These are phyloP conservation scores for Drosophila histrio DNA, from an alignment of 2,888 invertebrate species.

Conservation along the genomic window DNA sequence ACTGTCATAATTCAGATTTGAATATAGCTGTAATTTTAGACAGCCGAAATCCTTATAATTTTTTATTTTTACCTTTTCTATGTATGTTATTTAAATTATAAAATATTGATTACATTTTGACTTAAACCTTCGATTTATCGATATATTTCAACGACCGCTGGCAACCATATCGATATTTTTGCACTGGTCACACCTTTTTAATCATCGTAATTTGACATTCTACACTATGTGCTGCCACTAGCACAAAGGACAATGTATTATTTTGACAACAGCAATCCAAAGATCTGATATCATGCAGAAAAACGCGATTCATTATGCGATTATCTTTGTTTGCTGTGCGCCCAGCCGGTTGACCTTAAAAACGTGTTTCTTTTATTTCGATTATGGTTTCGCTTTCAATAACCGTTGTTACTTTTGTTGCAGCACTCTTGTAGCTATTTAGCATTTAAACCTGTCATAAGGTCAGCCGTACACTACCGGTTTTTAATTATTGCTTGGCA, in stretches of 20 bases:
- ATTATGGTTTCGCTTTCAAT: slow-evolving; percentile 50
- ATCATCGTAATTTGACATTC: neutral
- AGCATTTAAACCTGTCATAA: slow-evolving; percentile 60
- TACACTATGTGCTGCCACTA: neutral
- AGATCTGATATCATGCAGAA: slow-evolving; percentile 15
- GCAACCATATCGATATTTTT: too few species aligned
- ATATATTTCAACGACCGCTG: too few species aligned
- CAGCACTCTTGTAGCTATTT: slow-evolving; percentile 28
- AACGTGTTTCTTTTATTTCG: slow-evolving; percentile 67
- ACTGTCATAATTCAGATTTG: too few species aligned
- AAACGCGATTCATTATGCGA: neutral
- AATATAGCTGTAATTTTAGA: too few species aligned
- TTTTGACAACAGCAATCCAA: slow-evolving; percentile 4
- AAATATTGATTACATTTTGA: too few species aligned
- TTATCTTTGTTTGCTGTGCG: slow-evolving; percentile 12
- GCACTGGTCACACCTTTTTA: neutral
- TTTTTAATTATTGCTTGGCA: slow-evolving; percentile 29
- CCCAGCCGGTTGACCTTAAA: slow-evolving; percentile 74
- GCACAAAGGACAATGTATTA: neutral
- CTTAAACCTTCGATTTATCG: too few species aligned
- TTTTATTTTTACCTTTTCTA: too few species aligned
- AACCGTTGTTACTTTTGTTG: slow-evolving; percentile 20
- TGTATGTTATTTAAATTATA: too few species aligned
- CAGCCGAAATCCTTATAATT: too few species aligned
- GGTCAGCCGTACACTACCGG: slow-evolving; percentile 59